A percentile compares a stretch with the other conserved stretches of the same genome.
phyloP scores from a whole-genome alignment of 1,140 invertebrate genomes.

The Drosophila repletoides region DNA sequence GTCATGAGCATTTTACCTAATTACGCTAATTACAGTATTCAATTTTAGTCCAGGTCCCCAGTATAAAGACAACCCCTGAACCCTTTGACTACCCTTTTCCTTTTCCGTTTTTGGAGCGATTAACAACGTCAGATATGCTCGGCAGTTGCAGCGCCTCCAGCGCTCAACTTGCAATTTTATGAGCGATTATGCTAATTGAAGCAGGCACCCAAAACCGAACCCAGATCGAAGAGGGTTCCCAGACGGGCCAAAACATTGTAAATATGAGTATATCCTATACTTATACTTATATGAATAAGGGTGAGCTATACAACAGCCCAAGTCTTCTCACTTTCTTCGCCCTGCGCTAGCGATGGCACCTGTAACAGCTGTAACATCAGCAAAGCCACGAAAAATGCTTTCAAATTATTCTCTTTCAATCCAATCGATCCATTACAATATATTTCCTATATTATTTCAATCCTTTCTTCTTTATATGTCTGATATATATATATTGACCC shows the following conservation, averaged over 20 bases:
- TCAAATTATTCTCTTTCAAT: too few species aligned
- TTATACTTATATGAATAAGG: too few species aligned
- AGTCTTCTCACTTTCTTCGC: too few species aligned
- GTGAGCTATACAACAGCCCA: too few species aligned
- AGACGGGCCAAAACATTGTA: not conserved
- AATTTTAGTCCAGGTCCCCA: slow-evolving; percentile 29
- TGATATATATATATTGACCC: too few species aligned
- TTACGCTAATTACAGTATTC: slow-evolving; percentile 68
- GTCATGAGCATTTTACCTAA: slow-evolving; percentile 77
- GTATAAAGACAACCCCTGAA: slow-evolving; percentile 20
- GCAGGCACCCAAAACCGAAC: slow-evolving; percentile 14
- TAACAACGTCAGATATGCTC: slow-evolving; percentile 58
- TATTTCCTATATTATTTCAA: too few species aligned
- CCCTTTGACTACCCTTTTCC: slow-evolving; percentile 16
- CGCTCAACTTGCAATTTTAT: slow-evolving; percentile 67
- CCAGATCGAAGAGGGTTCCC: not conserved
- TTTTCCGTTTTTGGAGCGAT: slow-evolving; percentile 22
- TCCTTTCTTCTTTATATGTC: too few species aligned
- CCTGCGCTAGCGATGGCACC: too few species aligned
- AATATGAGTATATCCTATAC: too few species aligned
- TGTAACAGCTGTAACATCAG: too few species aligned
- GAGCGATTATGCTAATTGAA: slow-evolving; percentile 78
- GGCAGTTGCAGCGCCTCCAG: slow-evolving; percentile 45
- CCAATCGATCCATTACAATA: too few species aligned
- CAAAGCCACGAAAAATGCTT: too few species aligned